These are phyloP conservation scores for Mobula hypostoma DNA, from an alignment of 2,113 vertebrate species.

Conservation along the genomic window DNA sequence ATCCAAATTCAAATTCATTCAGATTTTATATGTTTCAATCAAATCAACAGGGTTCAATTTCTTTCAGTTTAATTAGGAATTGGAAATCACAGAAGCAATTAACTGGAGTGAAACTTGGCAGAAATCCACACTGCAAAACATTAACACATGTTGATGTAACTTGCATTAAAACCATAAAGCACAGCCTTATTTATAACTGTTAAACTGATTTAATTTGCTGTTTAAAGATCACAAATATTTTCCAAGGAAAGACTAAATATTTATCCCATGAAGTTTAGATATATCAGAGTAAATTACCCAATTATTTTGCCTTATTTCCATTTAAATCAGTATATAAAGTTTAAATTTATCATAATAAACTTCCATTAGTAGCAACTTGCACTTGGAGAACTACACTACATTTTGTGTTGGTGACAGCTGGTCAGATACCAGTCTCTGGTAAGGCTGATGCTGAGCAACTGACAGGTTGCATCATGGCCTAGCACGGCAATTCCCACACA, in stretches of 20 bases:
- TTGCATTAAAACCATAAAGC: neutral
- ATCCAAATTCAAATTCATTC: slow-evolving; percentile 2
- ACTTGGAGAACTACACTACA: neutral
- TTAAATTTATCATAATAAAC: slow-evolving; percentile 30
- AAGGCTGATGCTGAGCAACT: neutral
- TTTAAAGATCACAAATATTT: slow-evolving; percentile 27
- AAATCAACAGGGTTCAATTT: neutral
- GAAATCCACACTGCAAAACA: neutral
- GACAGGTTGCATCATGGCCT: too few relatives aligned
- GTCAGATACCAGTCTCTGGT: neutral
- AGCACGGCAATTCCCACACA: too few relatives aligned
- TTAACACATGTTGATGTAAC: slow-evolving; percentile 8
- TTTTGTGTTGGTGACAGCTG: neutral
- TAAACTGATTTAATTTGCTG: slow-evolving; percentile 18
- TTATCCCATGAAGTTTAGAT: slow-evolving; percentile 29
- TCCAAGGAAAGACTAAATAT: slow-evolving; percentile 18
- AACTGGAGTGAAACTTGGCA: slow-evolving; percentile 16
- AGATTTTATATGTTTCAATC: neutral
- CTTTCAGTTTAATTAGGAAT: neutral
- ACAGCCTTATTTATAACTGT: neutral
- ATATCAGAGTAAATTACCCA: neutral
- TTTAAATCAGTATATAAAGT: slow-evolving; percentile 29
- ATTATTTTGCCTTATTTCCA: slow-evolving; percentile 35
- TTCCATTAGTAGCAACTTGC: slow-evolving; percentile 20
- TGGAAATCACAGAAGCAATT: neutral